Percentiles rank a stretch among this genome's conserved stretches.
These are phyloP conservation scores for Lophotriccus pileatus DNA, from an alignment of 2,797 vertebrate species.

Conservation along the genomic window DNA sequence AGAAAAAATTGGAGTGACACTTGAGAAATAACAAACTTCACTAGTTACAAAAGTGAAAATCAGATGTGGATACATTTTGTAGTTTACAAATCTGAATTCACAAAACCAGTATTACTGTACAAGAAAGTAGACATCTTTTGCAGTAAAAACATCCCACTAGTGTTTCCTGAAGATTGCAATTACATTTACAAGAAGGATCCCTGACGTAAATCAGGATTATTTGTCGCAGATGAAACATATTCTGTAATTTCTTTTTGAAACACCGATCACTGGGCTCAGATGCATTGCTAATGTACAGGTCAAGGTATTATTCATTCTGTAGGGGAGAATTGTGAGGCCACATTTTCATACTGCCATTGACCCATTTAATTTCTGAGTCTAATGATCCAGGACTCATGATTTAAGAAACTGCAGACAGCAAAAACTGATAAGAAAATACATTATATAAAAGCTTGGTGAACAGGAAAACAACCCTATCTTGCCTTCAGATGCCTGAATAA, in stretches of 20 bases:
- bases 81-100: neutral
- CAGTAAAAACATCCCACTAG: neutral
- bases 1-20: neutral
- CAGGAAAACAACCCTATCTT: neutral
- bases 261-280: neutral
- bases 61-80: neutral
- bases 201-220: neutral
- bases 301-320: neutral
- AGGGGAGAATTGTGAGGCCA: neutral
- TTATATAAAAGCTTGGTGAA: neutral
- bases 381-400: neutral
- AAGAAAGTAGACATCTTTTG: neutral
- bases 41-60: neutral
- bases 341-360: neutral
- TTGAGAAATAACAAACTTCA: neutral
- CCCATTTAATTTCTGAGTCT: neutral
- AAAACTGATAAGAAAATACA: neutral
- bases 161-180: neutral
- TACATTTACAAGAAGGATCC: neutral
- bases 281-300: neutral
- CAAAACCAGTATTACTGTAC: neutral
- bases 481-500: neutral
- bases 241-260: neutral
- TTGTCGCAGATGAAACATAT: accelerated
- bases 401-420: neutral